Evolutionary conservation across 2,113 vertebrate species (phyloP).

Genomic region (Catharus bicknelli): DNA sequence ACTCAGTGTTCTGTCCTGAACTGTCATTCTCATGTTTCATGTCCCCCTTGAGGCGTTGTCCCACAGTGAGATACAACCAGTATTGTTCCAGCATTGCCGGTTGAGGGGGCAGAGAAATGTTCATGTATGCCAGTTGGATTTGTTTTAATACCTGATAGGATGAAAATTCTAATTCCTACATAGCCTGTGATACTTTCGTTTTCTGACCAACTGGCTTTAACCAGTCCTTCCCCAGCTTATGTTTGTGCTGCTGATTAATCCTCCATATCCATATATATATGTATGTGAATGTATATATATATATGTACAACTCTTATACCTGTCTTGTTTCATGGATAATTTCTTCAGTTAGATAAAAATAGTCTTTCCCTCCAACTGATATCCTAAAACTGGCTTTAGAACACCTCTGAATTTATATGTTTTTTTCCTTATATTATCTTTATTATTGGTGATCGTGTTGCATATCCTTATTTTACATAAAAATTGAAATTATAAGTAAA

Average conservation of each 20-base stretch:
- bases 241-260: neutral
- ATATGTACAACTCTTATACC: rapidly evolving
- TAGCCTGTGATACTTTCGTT: neutral
- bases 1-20: neutral
- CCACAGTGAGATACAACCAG: neutral
- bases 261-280: neutral
- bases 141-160: neutral
- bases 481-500: neutral
- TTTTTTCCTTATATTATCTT: neutral
- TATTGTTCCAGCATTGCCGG: neutral
- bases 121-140: rapidly evolving
- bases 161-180: neutral
- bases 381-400: neutral
- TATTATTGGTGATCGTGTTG: neutral
- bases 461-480: neutral
- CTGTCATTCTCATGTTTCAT: neutral
- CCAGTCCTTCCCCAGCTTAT: neutral
- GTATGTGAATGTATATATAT: neutral
- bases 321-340: neutral
- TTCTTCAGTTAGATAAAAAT: neutral
- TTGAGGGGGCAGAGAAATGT: neutral
- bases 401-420: neutral
- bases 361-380: neutral
- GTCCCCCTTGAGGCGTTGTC: neutral
- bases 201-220: neutral